Base-by-base conservation (phyloP, 2,888 invertebrate genomes). In the Brachyopa scutellaris region DNA sequence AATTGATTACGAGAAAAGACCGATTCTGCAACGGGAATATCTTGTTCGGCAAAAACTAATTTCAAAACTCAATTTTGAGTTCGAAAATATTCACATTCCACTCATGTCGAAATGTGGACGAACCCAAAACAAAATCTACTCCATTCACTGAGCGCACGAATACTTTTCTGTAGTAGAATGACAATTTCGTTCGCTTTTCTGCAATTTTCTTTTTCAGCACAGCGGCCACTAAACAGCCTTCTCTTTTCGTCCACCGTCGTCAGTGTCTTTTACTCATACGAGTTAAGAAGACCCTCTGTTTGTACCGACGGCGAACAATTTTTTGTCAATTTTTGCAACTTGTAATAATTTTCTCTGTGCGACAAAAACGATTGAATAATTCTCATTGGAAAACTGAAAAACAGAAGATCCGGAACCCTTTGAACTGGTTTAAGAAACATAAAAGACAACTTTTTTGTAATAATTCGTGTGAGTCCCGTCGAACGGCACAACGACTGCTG, bases 211-310 rank as follows among this genome's bases (percentile, higher is more conserved):
- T n/a, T n/a, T n/a, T n/a, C n/a, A n/a, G n/a, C n/a, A n/a, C n/a
- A 11, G 11, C 49, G 7, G 45, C 29, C 55, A 57, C 38, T 38
- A 42, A 38, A 23, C 55, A 66, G 62, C 82, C 49, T 36, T 77
- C 77, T 82, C 82, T 80, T 80, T 80, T 42, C 51, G 29, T 77
- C 82, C 31, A 57, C 64, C 69, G 31, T 57, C 69, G 31, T 70
- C 47, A 82, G 77, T 82, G 70, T 77, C 72, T 78, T 72, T 72
- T 66, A 77, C 82, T 77, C 77, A 47, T 61, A 42, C 64, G 72
- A 82, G 77, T 61, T 72, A 47, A 82, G 53, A 77, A 31, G 82
- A 82, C 80, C 66, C 77, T 82, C 77, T 82, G 59, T 40, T 62
- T 64, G 69, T 66, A 38, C 38, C 64, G 57, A 70, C 53, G 40